Base-by-base conservation (phyloP, 2,888 invertebrate species). In the Eupeodes luniger region DNA sequence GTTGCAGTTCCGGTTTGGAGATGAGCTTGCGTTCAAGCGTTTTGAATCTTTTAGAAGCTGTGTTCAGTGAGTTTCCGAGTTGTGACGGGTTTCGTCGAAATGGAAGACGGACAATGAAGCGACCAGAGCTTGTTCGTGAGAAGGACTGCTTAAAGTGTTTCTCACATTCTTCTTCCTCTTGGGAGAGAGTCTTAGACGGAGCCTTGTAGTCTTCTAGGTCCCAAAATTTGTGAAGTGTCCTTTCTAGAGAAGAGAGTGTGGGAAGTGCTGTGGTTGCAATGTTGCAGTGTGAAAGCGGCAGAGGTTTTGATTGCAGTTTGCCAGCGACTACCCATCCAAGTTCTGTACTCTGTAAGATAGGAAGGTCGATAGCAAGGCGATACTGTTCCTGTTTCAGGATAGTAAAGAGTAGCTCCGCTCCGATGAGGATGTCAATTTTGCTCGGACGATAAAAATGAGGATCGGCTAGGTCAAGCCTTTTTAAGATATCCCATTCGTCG, bases 311-410 rank as follows among this genome's bases (percentile, higher is more conserved):
- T 12, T 61, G 61, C 36, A 40, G 12, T 34, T 34, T 34, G 34
- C 61, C 61, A 40, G 61, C 61, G 61, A 61, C 61, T 36, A 61
- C n/a, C 61, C 61, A 61, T 34, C 61, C 61, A 12, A 61, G 61
- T 34, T 61, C 36, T 5, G 36, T 27, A 16, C 19, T 61, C 61
- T 61, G 61, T 16, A 34, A 40, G 12, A 61, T 40, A 12, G 61
- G 61, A 61, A 61, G 61, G 6, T 34, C 40, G 12, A 19, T 12
- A 11, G 36, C 61, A 12, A 61, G 16, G 34, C 12, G 61, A 61
- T 36, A 36, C 36, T 61, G 61, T 36, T 40, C 61, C 11, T 11
- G 34, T 34, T 34, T 36, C 19, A 61, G 19, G 11, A 61, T 16
- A 34, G 61, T 34, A 19, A 61, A 61, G 11, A 61, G 36, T 11